These are phyloP conservation scores for Brenthis daphne DNA, from an alignment of 2,888 invertebrate genomes.

Conservation along the genomic window DNA sequence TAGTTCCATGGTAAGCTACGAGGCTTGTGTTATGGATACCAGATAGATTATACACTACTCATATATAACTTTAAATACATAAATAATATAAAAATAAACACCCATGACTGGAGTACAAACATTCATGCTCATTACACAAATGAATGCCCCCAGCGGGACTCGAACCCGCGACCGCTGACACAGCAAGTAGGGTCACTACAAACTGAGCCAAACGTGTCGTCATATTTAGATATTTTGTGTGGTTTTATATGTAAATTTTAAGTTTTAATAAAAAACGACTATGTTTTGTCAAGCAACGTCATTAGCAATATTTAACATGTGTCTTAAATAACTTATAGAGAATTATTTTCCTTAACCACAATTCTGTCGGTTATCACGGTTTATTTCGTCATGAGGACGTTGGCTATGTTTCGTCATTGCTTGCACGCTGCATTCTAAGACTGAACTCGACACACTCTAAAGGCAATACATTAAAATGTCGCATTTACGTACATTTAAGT, in stretches of 20 bases:
- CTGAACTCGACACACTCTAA: slow-evolving; percentile 11
- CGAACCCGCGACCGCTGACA: too few species aligned
- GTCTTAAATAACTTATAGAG: not conserved
- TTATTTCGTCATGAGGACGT: slow-evolving; percentile 28
- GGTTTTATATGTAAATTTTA: not conserved
- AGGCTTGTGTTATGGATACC: too few species aligned
- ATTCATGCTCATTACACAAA: too few species aligned
- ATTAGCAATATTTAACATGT: not conserved
- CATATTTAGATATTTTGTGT: too few species aligned
- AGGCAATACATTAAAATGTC: slow-evolving; percentile 10
- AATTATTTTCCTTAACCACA: slow-evolving; percentile 16
- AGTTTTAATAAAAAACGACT: not conserved
- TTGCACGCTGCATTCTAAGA: slow-evolving; percentile 22
- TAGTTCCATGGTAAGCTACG: too few species aligned
- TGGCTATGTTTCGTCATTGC: slow-evolving; percentile 18
- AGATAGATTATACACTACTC: too few species aligned
- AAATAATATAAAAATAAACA: too few species aligned
- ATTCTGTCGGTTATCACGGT: slow-evolving; percentile 20
- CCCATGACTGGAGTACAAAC: too few species aligned
- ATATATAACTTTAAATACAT: too few species aligned
- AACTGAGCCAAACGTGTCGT: too few species aligned
- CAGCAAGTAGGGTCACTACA: too few species aligned
- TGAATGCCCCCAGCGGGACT: too few species aligned
- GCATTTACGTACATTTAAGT: not conserved
- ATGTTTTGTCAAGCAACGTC: not conserved